Evolutionary conservation across 1,140 invertebrate species (phyloP), one percentile per base, ranked within the genome.

Genomic region (Atopsyche davidsoni): DNA sequence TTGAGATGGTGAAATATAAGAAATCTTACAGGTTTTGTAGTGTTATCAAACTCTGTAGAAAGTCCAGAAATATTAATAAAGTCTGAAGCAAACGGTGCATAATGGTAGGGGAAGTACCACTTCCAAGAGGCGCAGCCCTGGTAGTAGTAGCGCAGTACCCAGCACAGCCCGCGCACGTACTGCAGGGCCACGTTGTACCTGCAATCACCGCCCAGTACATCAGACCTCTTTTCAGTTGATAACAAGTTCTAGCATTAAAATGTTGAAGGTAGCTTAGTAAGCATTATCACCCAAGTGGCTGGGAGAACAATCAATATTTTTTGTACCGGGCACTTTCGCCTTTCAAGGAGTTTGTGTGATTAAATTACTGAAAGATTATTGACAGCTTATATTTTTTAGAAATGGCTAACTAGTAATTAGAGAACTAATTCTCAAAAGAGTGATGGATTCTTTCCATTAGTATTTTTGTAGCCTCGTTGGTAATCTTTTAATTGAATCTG

Each of bases 31-130:
- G 94, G 94, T 66, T 83, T 72, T 0, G 94, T 96, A 35, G 82
- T 83, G 63, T 79, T 87, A 62, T 92, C 87, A 73, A 99, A 99
- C 61, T 86, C 78, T 1, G 89, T 90, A 34, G 86, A 83, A 2
- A 96, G 69, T 9, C 87, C 83, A 40, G 79, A 81, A 28, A 99
- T 89, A 64, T 97, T 92, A 17, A 92, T 78, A 71, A 99, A 99
- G 75, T 99, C 96, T 2, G 95, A 98, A 3, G 97, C 96, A 76
- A 99, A 99, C n/a, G 96, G 96, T 2, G 97, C 96, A 78, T 99
- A 99, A 72, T 99, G 96, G 69, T 96, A 99, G 0, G 97, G 97
- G 72, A 94, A 99, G 75, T 97, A 99, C 97, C 97, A 99, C 69
- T 96, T 92, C 97, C 97, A 99, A 2, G 93, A 97, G 16, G 93